phyloP scores from a whole-genome alignment of 2,888 invertebrate genomes.

The Drosophila merina region DNA sequence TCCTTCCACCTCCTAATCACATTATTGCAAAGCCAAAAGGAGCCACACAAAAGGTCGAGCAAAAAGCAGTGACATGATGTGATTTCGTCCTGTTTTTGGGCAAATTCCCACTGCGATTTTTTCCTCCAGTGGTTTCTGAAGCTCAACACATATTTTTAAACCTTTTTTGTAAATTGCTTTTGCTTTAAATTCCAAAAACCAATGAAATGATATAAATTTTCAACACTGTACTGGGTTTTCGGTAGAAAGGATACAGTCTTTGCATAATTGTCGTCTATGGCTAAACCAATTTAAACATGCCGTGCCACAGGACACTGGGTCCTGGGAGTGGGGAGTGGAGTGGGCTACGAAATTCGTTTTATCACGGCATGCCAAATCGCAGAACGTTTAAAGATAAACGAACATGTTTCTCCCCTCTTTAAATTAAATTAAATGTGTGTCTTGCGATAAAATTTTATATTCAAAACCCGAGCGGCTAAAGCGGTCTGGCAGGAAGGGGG shows the following conservation, averaged over 20 bases:
- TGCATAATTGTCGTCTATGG: conserved; percentile 33
- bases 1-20: conserved; percentile 28
- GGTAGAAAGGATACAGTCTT: conserved; percentile 1
- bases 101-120: conserved; percentile 3
- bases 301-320: conserved; percentile 17
- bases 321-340: no score
- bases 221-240: not conserved
- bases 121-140: no score
- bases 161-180: no score
- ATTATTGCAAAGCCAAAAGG: conserved; percentile 34
- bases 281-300: conserved; percentile 35
- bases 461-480: conserved; percentile 15
- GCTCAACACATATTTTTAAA: no score
- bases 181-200: no score
- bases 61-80: conserved; percentile 28
- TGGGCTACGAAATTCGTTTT: conserved; percentile 16
- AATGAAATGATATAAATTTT: not conserved
- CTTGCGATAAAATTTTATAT: conserved; percentile 54
- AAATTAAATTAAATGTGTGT: conserved; percentile 56
- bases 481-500: not conserved
- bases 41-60: conserved; percentile 33
- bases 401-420: conserved; percentile 42
- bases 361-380: conserved; percentile 34
- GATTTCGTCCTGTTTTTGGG: conserved; percentile 17
- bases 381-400: conserved; percentile 47